These are phyloP conservation scores for Polymixis flavicincta DNA, from an alignment of 2,888 invertebrate species.

Conservation along the genomic window DNA sequence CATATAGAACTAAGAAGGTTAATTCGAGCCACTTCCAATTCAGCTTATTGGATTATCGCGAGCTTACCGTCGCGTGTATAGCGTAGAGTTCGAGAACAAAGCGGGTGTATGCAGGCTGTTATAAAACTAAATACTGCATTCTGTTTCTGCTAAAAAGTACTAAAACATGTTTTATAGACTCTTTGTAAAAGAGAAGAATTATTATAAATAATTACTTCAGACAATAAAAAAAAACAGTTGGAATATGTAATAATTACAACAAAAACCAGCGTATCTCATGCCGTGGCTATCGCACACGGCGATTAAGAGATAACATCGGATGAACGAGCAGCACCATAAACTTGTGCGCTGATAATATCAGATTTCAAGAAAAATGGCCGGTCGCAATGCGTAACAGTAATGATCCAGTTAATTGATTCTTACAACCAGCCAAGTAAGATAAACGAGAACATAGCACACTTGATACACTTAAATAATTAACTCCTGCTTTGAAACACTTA, in stretches of 20 bases:
- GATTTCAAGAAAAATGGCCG: constrained; percentile 37
- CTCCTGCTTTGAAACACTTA: not conserved
- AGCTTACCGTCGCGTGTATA: constrained; percentile 59
- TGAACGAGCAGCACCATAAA: constrained; percentile 38
- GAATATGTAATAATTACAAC: constrained; percentile 27
- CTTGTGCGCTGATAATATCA: constrained; percentile 42
- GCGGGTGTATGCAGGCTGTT: constrained; percentile 37
- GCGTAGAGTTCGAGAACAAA: constrained; percentile 45
- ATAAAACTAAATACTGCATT: constrained; percentile 45
- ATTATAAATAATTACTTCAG: not conserved
- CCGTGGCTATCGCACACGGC: constrained; percentile 22
- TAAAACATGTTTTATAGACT: not conserved
- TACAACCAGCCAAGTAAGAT: constrained; percentile 29
- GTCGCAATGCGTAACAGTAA: constrained; percentile 37
- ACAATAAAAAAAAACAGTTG: constrained; percentile 28
- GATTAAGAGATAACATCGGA: constrained; percentile 44
- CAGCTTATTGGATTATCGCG: constrained; percentile 81
- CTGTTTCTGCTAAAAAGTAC: constrained; percentile 1
- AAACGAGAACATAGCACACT: constrained; percentile 14
- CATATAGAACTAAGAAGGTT: constrained; percentile 75
- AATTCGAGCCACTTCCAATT: constrained; percentile 79
- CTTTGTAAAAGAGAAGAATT: not conserved
- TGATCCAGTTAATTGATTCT: constrained; percentile 44
- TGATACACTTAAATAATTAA: constrained; percentile 24
- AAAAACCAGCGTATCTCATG: constrained; percentile 5